phyloP scores from a whole-genome alignment of 1,140 invertebrate species.

The Eupeodes corollae region DNA sequence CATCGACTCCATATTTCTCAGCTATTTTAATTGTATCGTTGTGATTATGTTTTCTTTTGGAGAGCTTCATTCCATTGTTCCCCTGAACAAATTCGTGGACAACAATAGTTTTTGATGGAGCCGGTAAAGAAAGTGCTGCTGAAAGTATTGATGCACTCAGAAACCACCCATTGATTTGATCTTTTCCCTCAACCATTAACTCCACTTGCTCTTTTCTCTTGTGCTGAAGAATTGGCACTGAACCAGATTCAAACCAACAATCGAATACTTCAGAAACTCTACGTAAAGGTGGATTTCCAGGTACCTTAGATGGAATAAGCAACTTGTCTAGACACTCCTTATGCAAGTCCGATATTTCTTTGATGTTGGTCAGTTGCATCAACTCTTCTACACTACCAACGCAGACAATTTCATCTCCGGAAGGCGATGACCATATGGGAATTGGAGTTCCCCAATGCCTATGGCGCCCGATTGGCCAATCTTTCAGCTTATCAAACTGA shows the following conservation, averaged over 20 bases:
- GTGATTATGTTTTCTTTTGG: conserved; percentile 95
- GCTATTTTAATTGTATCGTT: conserved; percentile 86
- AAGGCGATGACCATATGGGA: conserved; percentile 82
- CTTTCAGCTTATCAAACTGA: conserved; percentile 56
- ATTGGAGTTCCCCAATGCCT: conserved; percentile 92
- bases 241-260: conserved; percentile 98
- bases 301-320: conserved; percentile 74
- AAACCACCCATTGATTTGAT: conserved; percentile 97
- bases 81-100: conserved; percentile 88
- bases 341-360: conserved; percentile 74
- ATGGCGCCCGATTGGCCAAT: conserved; percentile 96
- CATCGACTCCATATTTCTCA: conserved; percentile 88
- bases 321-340: conserved; percentile 84
- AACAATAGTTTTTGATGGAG: conserved; percentile 93
- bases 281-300: conserved; percentile 63
- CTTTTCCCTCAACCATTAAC: conserved; percentile 97
- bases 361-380: conserved; percentile 61
- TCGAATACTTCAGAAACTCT: conserved; percentile 92
- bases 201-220: conserved; percentile 92
- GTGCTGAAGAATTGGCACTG: conserved; percentile 91
- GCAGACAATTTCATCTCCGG: conserved; percentile 85
- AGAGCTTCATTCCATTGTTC: conserved; percentile 95
- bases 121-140: conserved; percentile 82
- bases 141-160: conserved; percentile 91
- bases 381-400: conserved; percentile 86